Base-by-base conservation (phyloP, 2,888 invertebrate species). In the Rutpela maculata region DNA sequence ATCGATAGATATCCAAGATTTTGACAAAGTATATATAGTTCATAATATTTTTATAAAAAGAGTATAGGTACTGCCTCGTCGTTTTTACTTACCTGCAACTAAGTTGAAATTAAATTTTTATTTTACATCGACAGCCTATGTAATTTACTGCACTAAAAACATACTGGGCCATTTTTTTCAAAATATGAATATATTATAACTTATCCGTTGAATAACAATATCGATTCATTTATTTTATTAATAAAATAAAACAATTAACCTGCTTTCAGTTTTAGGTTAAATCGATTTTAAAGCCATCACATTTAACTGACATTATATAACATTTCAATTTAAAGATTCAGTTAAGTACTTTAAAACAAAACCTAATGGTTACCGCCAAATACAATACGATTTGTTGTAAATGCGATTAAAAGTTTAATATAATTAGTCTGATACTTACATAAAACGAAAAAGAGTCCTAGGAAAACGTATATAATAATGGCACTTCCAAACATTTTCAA, bases 181-280 rank as follows among this genome's bases (percentile, higher is more conserved):
- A 35, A 35, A 26, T 26, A 5, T 9, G 7, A 35, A 35, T 35
- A 9, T 35, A 35, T 3, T 35, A 35, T 35, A 35, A 3, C 22
- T 26, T 3, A 7, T 35, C 7, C 9, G 7, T n/a, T n/a, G 12
- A n/a, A 3, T 50, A 50, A n/a, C 38, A 18, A 65, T 65, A 65
- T 65, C 65, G 65, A 65, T 57, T 69, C 15, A 12, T 57, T 18
- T 15, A 17, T 35, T 3, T 18, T 38, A 31, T 38, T 60, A 60
- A 60, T 56, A 69, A 60, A 18, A 35, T 22, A 38, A 19, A 60
- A 38, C 31, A 38, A 15, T 70, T 70, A 70, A 70, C 70, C 50
- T 70, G 70, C 18, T 60, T 70, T 60, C 70, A 5, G 43, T 70
- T 60, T 69, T 70, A 70, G 70, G 70, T 70, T 70, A 70, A 70